Percentiles rank a stretch among this genome's conserved stretches.
phyloP scores from a whole-genome alignment of 1,140 invertebrate species.

The Caerostris darwini region DNA sequence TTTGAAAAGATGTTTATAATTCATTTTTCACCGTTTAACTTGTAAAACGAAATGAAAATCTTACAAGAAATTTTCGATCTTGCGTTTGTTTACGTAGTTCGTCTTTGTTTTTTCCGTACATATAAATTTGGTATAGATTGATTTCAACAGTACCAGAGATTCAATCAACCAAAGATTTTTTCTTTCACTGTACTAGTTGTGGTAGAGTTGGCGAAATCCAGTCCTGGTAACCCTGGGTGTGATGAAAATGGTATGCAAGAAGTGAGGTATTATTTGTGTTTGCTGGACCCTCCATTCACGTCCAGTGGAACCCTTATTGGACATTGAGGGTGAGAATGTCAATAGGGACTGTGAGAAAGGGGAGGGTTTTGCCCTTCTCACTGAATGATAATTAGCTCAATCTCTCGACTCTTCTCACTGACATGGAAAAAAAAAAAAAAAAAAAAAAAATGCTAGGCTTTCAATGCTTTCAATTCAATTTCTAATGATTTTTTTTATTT shows the following conservation, averaged over 20 bases:
- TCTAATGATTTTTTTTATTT: too few species aligned
- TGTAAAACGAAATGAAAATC: too few species aligned
- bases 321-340: conserved; percentile 38
- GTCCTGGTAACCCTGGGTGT: background rate
- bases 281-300: conserved; percentile 63
- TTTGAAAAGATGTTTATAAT: too few species aligned
- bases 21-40: too few species aligned
- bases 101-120: too few species aligned
- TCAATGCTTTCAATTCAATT: too few species aligned
- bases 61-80: too few species aligned
- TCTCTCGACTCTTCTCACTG: background rate
- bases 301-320: conserved; percentile 69
- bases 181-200: background rate
- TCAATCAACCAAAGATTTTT: too few species aligned
- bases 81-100: too few species aligned
- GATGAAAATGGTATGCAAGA: conserved; percentile 45
- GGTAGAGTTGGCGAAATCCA: background rate
- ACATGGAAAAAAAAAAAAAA: background rate
- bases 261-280: conserved; percentile 54
- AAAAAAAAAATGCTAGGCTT: background rate
- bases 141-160: too few species aligned
- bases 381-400: conserved; percentile 68
- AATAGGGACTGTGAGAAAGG: conserved; percentile 7
- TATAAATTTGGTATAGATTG: too few species aligned
- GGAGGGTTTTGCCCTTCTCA: conserved; percentile 3